These are phyloP conservation scores for Lucifuga dentata DNA, from an alignment of 2,113 vertebrate species.

Conservation along the genomic window DNA sequence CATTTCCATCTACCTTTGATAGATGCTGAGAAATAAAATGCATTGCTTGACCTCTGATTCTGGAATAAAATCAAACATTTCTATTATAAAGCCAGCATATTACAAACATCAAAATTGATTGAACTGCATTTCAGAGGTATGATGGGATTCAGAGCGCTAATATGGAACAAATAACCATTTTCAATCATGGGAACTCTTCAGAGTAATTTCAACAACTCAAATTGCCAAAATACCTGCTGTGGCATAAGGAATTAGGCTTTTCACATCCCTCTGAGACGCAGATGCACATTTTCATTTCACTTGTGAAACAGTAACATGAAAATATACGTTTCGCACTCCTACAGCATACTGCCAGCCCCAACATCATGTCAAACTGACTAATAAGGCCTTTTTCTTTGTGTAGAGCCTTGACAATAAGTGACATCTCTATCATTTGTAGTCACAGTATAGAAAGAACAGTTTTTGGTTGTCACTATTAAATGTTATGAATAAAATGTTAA, in stretches of 20 bases:
- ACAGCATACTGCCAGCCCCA: no score
- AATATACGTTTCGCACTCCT: no score
- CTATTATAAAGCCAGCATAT: conserved; percentile 9
- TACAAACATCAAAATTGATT: conserved; percentile 11
- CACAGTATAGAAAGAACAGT: no score
- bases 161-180: no score
- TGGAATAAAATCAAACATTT: conserved; percentile 13
- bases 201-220: not conserved
- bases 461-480: no score
- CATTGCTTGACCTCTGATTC: conserved; percentile 28
- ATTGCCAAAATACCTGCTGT: not conserved
- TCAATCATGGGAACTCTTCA: not conserved
- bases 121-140: not conserved
- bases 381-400: no score
- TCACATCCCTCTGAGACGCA: not conserved
- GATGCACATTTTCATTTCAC: no score
- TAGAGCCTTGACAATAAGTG: no score
- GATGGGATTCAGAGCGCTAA: conserved; percentile 23
- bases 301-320: no score
- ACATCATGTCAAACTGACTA: no score
- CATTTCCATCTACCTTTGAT: conserved; percentile 24
- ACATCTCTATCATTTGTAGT: no score
- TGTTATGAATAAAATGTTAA: no score
- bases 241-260: not conserved
- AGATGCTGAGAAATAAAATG: conserved; percentile 23